A percentile compares a stretch with the other conserved stretches of the same genome.
Evolutionary conservation across 2,797 vertebrate species (phyloP).

Genomic region (Molossus molossus): DNA sequence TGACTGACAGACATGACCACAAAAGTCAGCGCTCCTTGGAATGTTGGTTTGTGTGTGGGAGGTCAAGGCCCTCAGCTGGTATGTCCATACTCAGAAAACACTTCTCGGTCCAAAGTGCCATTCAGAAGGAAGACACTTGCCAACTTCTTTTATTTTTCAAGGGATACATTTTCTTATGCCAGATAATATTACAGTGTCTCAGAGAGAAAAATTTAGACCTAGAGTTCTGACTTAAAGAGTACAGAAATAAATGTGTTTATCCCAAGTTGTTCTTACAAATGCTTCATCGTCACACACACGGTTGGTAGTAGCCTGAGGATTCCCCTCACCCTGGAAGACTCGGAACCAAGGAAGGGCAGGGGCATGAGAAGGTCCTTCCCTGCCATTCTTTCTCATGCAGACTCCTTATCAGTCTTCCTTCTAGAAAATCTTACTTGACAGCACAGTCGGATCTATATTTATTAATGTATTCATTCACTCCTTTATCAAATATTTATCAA

Average conservation of each 20-base stretch:
- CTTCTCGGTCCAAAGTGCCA: background rate
- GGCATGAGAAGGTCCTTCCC: no score
- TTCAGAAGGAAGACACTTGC: background rate
- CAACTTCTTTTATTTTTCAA: constrained; percentile 27
- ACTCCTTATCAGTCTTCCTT: background rate
- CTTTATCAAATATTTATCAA: background rate
- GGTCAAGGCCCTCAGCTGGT: background rate
- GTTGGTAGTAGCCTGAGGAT: background rate
- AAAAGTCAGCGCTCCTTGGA: background rate
- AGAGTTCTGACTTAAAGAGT: constrained; percentile 20
- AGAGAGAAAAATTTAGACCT: background rate
- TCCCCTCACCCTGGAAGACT: background rate
- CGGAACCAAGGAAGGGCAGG: no score
- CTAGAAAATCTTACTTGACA: constrained; percentile 4
- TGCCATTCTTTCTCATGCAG: no score
- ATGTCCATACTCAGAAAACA: background rate
- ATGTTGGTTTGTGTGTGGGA: background rate
- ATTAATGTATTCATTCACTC: background rate
- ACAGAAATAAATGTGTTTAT: background rate
- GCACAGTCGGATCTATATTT: background rate
- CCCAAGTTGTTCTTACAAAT: background rate
- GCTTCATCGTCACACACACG: background rate
- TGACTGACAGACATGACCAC: background rate
- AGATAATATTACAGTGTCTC: background rate
- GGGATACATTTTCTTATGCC: background rate